Evolutionary conservation across 2,797 vertebrate species (phyloP), one percentile per base, ranked within the genome.

Genomic region (Smutsia gigantea): DNA sequence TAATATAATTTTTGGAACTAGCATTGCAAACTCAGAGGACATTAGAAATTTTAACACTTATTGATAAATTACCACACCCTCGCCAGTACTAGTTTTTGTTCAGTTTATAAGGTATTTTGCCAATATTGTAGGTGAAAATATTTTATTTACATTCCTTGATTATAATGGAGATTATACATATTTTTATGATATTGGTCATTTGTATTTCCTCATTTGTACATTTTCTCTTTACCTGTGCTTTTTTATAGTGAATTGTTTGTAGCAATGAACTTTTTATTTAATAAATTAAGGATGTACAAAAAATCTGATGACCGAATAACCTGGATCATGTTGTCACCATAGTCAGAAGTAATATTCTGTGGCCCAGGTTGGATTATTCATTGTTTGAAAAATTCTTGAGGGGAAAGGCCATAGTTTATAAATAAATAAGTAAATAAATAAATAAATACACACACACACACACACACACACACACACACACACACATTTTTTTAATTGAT

Each of bases 171-270:
- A 55, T 64, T 71, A 82, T 92, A 74, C 13, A 79, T 51, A 71
- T 84, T 82, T 96, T 96, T 89, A 29, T 92, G 39, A 88, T 92
- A n/a, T 42, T 97, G 31, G 7, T 89, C 3, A 83, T 94, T 95
- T 94, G 21, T 25, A 69, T 96, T 94, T 92, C 61, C 83, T 97
- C 39, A 88, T 34, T 79, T 90, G 23, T 79, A 72, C 12, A 37
- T 39, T 88, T 92, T 17, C 59, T 78, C 39, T 83, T 93, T 72
- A 57, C 68, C 72, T 89, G 49, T 86, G 7, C 29, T 64, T 77
- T 92, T 90, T 37, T 92, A 81, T 84, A 39, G 51, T 68, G 25
- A 90, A 75, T 37, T 61, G 5, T 92, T 78, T 90, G 7, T 39
- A 90, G 25, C 51, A 86, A 57, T 71, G 10, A 0, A 71, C 61